Conservation (phyloP, 2,113 vertebrate genomes). For the Corythoichthys haematopterus region DNA sequence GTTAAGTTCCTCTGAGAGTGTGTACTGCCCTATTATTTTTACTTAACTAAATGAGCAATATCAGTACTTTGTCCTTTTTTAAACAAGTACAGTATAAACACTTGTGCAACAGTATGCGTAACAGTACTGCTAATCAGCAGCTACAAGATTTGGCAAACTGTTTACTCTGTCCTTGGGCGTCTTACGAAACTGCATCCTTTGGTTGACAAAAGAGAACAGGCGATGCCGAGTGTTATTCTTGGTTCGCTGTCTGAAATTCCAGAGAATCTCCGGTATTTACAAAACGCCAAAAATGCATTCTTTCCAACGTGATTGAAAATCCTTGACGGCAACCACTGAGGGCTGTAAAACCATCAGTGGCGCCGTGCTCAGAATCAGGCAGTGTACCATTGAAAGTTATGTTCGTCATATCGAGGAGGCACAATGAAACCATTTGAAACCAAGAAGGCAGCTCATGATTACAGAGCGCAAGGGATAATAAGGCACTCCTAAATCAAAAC, state of each 20-base stretch:
- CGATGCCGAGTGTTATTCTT: conserved; percentile 42
- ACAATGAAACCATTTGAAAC: not conserved
- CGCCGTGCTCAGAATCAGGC: not conserved
- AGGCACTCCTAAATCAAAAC: not conserved
- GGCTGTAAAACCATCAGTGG: not conserved
- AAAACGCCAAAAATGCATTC: conserved; percentile 13
- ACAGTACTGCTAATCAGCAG: not conserved
- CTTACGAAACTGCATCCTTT: conserved; percentile 20
- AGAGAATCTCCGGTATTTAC: conserved; percentile 43
- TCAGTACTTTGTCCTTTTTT: too few species aligned
- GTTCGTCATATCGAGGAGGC: not conserved
- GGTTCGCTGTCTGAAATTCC: conserved; percentile 59
- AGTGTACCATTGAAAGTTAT: not conserved
- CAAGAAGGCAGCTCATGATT: not conserved
- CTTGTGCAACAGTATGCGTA: not conserved
- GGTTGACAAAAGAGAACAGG: conserved; percentile 24
- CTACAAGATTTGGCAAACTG: not conserved
- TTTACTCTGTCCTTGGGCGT: not conserved
- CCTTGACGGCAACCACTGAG: not conserved
- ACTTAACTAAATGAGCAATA: too few species aligned
- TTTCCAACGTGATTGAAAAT: conserved; percentile 38
- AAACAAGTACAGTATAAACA: not conserved
- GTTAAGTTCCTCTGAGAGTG: too few species aligned
- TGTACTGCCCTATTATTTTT: too few species aligned
- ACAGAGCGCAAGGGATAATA: not conserved